Base-by-base conservation (phyloP, 2,888 invertebrate species). In the Aricia artaxerxes region DNA sequence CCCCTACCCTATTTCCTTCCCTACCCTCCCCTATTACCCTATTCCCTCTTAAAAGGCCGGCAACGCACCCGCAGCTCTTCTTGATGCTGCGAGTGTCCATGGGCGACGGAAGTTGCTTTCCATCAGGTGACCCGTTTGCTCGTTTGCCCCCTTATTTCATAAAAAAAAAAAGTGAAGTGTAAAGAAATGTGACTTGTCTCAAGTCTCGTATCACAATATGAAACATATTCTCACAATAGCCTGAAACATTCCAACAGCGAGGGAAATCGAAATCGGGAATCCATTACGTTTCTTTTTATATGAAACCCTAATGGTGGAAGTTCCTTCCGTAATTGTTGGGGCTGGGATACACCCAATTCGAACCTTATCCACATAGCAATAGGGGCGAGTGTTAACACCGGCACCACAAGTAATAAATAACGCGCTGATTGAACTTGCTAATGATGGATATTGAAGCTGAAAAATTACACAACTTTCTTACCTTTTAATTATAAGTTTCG, bases 361-460 rank as follows among this genome's bases (percentile, higher is more conserved):
- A 61, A 61, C 7, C 61, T 61, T 61, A 61, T 61, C 5, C 0
- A 1, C 24, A 61, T 24, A 61, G 61, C 5, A 24, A 61, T 61
- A 61, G 13, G 2, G 1, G n/a, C 0, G 61, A 61, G 2, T 7
- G 7, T 2, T n/a, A 24, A 2, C 61, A 24, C n/a, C 61, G 24
- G 57, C 1, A 57, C 16, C 57, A 16, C 61, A 89, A 91, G 91
- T 89, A 91, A 94, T 94, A 94, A 94, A 94, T 94, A 93, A 94
- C 94, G 88, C 88, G 88, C 92, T 94, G 94, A 93, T 94, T 94
- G 94, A 94, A 94, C 93, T 93, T 92, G 92, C 91, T 94, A 94
- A 94, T 94, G 93, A 94, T 93, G 89, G 93, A 90, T 91, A 57
- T 73, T 73, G 73, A 24, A 49, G 53, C 31, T 76, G 76, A 57